These are phyloP conservation scores for Sebastes miniatus DNA, from an alignment of 2,797 vertebrate genomes.

Conservation along the genomic window DNA sequence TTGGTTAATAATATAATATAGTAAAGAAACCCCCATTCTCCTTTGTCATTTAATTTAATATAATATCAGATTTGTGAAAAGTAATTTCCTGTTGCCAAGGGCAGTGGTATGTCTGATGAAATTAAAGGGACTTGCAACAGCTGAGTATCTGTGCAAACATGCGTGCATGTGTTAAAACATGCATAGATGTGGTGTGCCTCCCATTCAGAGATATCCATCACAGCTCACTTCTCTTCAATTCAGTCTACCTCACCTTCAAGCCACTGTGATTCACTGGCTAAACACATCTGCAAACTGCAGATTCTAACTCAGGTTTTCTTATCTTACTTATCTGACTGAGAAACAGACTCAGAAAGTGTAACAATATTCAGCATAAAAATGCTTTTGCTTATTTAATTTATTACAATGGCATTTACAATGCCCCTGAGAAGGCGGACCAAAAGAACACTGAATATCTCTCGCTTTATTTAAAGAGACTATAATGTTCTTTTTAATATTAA, in stretches of 20 bases:
- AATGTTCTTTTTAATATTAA: neutral
- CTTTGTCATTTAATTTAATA: slow-evolving; percentile 1
- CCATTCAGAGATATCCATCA: slow-evolving; percentile 18
- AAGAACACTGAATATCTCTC: neutral
- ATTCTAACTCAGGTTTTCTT: neutral
- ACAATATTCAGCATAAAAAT: neutral
- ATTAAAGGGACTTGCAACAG: slow-evolving; percentile 8
- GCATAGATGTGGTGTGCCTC: slow-evolving; percentile 9
- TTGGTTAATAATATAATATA: neutral
- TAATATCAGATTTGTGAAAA: neutral
- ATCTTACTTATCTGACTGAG: neutral
- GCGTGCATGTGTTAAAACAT: slow-evolving; percentile 6
- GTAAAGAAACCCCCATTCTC: neutral
- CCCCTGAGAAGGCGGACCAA: neutral
- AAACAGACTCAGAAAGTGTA: neutral
- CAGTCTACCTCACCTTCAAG: slow-evolving; percentile 23
- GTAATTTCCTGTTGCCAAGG: slow-evolving; percentile 36
- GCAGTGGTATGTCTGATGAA: slow-evolving; percentile 33
- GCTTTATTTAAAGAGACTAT: neutral
- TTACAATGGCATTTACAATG: neutral
- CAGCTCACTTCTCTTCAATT: slow-evolving; percentile 21
- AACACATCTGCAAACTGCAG: neutral
- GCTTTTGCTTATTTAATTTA: neutral
- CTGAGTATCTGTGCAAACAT: neutral
- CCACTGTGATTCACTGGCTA: neutral